A percentile compares a stretch with the other conserved stretches of the same genome.
phyloP scores from a whole-genome alignment of 1,140 invertebrate species.

The Rhopalosiphum padi region DNA sequence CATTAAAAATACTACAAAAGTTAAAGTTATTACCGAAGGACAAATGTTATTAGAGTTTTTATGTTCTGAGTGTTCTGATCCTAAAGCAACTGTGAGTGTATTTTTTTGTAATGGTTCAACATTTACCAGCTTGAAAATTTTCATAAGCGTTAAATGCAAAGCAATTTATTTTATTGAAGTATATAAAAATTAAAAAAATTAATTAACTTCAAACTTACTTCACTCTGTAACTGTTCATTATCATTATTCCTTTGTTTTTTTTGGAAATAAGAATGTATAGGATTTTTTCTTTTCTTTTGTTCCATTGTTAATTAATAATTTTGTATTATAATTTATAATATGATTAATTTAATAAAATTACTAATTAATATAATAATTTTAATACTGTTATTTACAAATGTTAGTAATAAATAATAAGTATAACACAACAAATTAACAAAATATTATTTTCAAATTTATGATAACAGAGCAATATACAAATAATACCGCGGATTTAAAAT shows the following conservation, averaged over 20 bases:
- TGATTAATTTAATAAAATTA: background rate
- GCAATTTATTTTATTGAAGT: background rate
- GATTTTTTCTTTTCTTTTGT: background rate
- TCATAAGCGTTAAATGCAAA: background rate
- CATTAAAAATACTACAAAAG: background rate
- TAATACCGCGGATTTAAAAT: background rate
- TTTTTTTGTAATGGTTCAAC: conserved; percentile 27
- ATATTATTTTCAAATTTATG: background rate
- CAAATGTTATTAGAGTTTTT: background rate
- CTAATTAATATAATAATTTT: too few species aligned
- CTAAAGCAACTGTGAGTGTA: background rate
- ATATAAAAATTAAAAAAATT: background rate
- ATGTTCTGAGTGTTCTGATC: conserved; percentile 6
- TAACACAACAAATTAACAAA: background rate
- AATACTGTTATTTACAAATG: background rate
- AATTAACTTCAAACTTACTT: background rate
- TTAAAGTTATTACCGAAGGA: conserved; percentile 7
- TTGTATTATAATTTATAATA: background rate
- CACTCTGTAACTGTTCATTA: background rate
- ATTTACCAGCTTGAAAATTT: background rate
- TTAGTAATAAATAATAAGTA: background rate
- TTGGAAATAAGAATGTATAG: background rate
- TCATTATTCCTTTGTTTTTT: conserved; percentile 14
- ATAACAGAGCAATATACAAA: background rate
- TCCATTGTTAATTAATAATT: background rate